Evolutionary conservation across 2,888 invertebrate genomes (phyloP), one percentile per base, ranked within the genome.

Genomic region (Scotopteryx bipunctaria): DNA sequence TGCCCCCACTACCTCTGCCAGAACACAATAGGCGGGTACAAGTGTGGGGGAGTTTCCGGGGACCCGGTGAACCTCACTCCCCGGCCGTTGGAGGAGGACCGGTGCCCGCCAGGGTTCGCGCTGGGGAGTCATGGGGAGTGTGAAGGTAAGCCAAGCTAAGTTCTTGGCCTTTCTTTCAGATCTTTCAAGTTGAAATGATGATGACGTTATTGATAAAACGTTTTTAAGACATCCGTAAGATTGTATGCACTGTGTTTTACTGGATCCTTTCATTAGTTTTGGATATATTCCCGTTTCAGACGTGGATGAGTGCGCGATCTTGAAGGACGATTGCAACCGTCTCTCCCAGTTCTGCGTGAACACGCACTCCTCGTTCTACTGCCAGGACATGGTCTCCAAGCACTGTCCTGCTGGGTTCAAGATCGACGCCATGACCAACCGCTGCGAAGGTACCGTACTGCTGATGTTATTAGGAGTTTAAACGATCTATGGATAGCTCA

Each of bases 261-360:
- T n/a, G n/a, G n/a, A n/a, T n/a, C n/a, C n/a, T n/a, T n/a, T n/a
- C n/a, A n/a, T n/a, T n/a, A n/a, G n/a, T n/a, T n/a, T n/a, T n/a
- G n/a, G n/a, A n/a, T n/a, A n/a, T n/a, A n/a, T n/a, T n/a, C n/a
- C n/a, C n/a, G n/a, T 68, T 58, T 1, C 59, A 87, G 95, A 96
- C 78, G 92, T 95, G 35, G 94, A 96, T 67, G 95, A 96, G 72
- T 96, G 95, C 59, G 79, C 89, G 0, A 84, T 86, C 5, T 91
- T 91, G 2, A 83, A 86, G 25, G 92, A 94, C 65, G 92, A 93
- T 68, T 95, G 95, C 73, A 92, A 93, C 56, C 84, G 82, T 1
- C 79, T 91, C 5, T 93, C 93, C 0, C 93, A 95, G 74, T 91
- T 92, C 64, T 95, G 95, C 66, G 88, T 94, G 60, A 95, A 95